Conservation (phyloP, 2,113 vertebrate species). For the Siphamia tubifer region DNA sequence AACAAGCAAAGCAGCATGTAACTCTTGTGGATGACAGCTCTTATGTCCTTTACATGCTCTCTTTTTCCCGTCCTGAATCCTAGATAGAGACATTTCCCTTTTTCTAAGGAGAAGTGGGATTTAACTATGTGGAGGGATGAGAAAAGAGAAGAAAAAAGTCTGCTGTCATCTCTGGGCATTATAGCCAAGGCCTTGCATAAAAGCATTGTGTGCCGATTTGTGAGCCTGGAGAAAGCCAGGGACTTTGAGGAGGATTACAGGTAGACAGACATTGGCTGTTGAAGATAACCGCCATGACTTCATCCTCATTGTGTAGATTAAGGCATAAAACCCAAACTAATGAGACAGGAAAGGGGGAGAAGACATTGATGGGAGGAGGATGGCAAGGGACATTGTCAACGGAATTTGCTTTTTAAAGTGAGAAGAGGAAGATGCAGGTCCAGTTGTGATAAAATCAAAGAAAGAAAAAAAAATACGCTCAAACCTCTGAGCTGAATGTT, state of each 20-base stretch:
- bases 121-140: slow-evolving; percentile 37
- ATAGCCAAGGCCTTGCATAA: slow-evolving; percentile 58
- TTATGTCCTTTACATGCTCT: slow-evolving; percentile 10
- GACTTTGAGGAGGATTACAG: slow-evolving; percentile 78
- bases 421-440: slow-evolving; percentile 32
- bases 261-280: slow-evolving; percentile 72
- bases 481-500: neutral
- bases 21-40: neutral
- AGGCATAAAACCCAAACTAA: slow-evolving; percentile 92
- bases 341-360: slow-evolving; percentile 77
- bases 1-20: neutral
- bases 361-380: slow-evolving; percentile 46
- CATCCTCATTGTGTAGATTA: slow-evolving; percentile 88
- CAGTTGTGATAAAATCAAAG: slow-evolving; percentile 41
- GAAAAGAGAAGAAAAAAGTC: slow-evolving; percentile 33
- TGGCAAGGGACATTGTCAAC: slow-evolving; percentile 17
- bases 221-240: slow-evolving; percentile 57
- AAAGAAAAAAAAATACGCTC: neutral
- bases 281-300: slow-evolving; percentile 86
- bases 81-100: slow-evolving; percentile 66
- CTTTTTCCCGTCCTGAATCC: slow-evolving; percentile 15
- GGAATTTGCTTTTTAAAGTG: slow-evolving; percentile 21
- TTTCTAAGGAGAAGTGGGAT: slow-evolving; percentile 33
- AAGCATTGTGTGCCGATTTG: slow-evolving; percentile 68
- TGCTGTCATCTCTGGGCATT: slow-evolving; percentile 51